Evolutionary conservation across 2,888 invertebrate genomes (phyloP), one percentile per base, ranked within the genome.

Genomic region (Papilio protenor): DNA sequence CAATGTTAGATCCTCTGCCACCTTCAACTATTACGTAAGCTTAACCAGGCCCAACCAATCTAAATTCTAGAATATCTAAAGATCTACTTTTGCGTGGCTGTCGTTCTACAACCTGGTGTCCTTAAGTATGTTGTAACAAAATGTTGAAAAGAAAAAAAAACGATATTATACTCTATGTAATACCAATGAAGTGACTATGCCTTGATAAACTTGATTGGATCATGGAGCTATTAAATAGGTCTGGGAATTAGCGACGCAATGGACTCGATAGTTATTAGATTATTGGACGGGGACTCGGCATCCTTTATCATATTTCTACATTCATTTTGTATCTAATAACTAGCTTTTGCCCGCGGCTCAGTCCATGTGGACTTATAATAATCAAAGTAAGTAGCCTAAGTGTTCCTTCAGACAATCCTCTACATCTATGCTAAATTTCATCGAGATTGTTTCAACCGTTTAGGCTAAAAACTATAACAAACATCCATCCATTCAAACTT

Each of bases 151-250:
- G n/a, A n/a, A n/a, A 52, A 52, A 21, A 12, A 21, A 21, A 23
- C 11, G 3, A 59, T 59, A 59, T 57, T 57, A 57, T 59, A 59
- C 0, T 21, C 21, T n/a, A 21, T 21, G 21, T 21, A 59, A 59
- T 27, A 27, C 45, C 23, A 47, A 70, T 47, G 21, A 18, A n/a
- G 33, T 10, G 57, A 64, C 27, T 11, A 47, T 71, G 45, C 66
- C 23, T 52, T 73, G 77, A 73, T 77, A 40, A 64, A 73, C 40
- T 77, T 77, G 47, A 77, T 77, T 73, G 66, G 66, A 77, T 77
- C 77, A 72, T 45, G 12, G 64, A 66, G 73, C 73, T 77, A 73
- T 55, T 66, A 77, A 73, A 73, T 77, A 66, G 77, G 66, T 55
- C 40, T 52, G 77, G 77, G 77, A 77, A 73, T 77, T 73, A 73